Conservation (phyloP, 2,113 vertebrate genomes). For the Chloebia gouldiae region DNA sequence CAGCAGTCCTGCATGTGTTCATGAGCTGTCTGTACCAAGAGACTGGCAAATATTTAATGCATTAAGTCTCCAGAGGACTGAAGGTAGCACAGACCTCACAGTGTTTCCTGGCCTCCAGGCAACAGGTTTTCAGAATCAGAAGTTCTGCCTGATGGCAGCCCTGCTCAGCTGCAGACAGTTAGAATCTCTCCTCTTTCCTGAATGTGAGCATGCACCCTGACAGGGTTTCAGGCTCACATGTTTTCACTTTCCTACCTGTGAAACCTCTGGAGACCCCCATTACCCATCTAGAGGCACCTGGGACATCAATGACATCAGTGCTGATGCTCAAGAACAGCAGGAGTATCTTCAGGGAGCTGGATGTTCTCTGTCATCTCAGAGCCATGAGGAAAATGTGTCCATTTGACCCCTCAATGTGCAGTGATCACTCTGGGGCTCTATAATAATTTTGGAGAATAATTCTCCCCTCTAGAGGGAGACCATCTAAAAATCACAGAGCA, state of each 20-base stretch:
- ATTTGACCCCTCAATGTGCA: background rate
- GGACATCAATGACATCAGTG: rapidly evolving
- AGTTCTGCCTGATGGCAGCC: background rate
- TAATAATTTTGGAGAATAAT: background rate
- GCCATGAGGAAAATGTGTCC: background rate
- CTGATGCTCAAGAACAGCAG: background rate
- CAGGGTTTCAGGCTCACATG: rapidly evolving
- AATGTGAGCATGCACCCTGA: rapidly evolving
- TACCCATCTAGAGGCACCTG: background rate
- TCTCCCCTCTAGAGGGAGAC: background rate
- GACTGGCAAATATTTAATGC: background rate
- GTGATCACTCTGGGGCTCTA: background rate
- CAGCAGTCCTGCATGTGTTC: background rate
- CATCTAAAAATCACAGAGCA: background rate
- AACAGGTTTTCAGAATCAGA: background rate
- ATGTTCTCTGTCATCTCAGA: background rate
- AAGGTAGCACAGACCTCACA: background rate
- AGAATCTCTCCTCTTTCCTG: background rate
- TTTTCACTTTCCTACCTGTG: background rate
- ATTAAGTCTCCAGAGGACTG: background rate
- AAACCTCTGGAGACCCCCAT: background rate
- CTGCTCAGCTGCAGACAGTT: background rate
- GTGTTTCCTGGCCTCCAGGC: background rate
- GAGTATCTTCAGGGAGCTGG: background rate
- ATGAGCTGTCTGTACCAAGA: background rate